A percentile compares a stretch with the other conserved stretches of the same genome.
These are phyloP conservation scores for Plagiodera versicolora DNA, from an alignment of 2,888 invertebrate genomes.

Conservation along the genomic window DNA sequence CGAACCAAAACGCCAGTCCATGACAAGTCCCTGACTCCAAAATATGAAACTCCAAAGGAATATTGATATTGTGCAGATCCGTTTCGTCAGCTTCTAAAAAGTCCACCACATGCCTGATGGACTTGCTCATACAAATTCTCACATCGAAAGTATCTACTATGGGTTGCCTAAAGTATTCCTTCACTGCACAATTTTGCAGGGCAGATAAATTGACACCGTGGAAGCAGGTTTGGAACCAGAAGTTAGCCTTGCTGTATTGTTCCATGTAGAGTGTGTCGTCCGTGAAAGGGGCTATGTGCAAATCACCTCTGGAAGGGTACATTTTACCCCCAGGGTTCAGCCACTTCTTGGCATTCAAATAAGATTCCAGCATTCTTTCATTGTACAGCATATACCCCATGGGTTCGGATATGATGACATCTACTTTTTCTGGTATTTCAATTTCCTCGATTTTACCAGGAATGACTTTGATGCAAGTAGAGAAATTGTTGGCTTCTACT, in stretches of 20 bases:
- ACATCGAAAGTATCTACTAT: conserved; percentile 74
- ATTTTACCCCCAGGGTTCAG: conserved; percentile 89
- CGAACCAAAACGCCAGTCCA: conserved; percentile 99
- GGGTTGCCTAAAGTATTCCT: conserved; percentile 79
- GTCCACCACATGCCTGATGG: conserved; percentile 90
- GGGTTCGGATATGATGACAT: conserved; percentile 97
- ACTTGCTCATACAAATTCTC: conserved; percentile 93
- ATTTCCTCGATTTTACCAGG: conserved; percentile 96
- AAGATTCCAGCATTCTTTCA: conserved; percentile 98
- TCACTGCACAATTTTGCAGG: conserved; percentile 88
- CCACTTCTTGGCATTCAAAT: conserved; percentile 98
- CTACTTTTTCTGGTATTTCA: conserved; percentile 91
- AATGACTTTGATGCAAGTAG: conserved; percentile 86
- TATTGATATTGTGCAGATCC: conserved; percentile 93
- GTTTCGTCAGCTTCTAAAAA: conserved; percentile 90
- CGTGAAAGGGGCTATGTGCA: conserved; percentile 96
- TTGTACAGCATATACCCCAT: conserved; percentile 99
- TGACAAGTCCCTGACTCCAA: conserved; percentile 93
- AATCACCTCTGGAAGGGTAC: conserved; percentile 96
- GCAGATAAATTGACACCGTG: conserved; percentile 96
- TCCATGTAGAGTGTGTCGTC: conserved; percentile 98
- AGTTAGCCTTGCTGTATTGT: conserved; percentile 97
- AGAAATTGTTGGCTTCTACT: conserved; percentile 86
- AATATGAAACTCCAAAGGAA: conserved; percentile 91
- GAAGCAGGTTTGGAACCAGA: conserved; percentile 98